A percentile compares a stretch with the other conserved stretches of the same genome.
These are phyloP conservation scores for Brachymystax lenok DNA, from an alignment of 2,797 vertebrate species.

Conservation along the genomic window DNA sequence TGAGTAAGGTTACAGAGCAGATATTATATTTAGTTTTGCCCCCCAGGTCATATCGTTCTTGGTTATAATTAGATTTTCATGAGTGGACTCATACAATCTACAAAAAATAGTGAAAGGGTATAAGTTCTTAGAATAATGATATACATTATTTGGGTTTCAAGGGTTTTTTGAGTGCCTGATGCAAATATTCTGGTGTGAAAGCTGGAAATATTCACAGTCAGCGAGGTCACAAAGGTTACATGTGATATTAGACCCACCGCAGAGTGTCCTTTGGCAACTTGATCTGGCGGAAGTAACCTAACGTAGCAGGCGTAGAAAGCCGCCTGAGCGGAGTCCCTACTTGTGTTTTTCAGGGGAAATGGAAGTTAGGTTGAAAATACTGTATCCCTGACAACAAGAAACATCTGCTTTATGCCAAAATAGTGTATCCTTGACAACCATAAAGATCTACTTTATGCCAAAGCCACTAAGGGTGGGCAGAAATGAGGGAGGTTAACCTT, in stretches of 20 bases:
- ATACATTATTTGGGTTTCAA: too few relatives aligned
- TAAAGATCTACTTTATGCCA: too few relatives aligned
- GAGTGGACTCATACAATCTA: too few relatives aligned
- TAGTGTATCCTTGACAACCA: too few relatives aligned
- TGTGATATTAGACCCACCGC: slow-evolving; percentile 21
- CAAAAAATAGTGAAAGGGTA: too few relatives aligned
- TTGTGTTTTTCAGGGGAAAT: too few relatives aligned
- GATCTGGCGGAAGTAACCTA: slow-evolving; percentile 40
- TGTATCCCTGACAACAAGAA: too few relatives aligned
- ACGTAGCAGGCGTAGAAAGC: too few relatives aligned
- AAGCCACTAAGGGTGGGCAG: neutral
- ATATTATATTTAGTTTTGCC: slow-evolving; percentile 59
- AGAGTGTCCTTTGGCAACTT: slow-evolving; percentile 43
- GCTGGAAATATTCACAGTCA: neutral
- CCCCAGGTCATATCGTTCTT: slow-evolving; percentile 35
- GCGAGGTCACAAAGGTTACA: neutral
- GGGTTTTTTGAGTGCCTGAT: neutral
- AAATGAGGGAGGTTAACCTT: slow-evolving; percentile 47
- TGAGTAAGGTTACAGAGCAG: slow-evolving; percentile 54
- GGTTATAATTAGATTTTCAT: slow-evolving; percentile 39
- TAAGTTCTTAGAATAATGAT: too few relatives aligned
- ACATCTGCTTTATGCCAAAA: too few relatives aligned
- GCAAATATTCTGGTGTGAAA: neutral
- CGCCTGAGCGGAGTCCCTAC: too few relatives aligned
- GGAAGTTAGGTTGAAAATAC: too few relatives aligned